Evolutionary conservation across 1,140 invertebrate genomes (phyloP), one percentile per base, ranked within the genome.

Genomic region (Globodera rostochiensis): DNA sequence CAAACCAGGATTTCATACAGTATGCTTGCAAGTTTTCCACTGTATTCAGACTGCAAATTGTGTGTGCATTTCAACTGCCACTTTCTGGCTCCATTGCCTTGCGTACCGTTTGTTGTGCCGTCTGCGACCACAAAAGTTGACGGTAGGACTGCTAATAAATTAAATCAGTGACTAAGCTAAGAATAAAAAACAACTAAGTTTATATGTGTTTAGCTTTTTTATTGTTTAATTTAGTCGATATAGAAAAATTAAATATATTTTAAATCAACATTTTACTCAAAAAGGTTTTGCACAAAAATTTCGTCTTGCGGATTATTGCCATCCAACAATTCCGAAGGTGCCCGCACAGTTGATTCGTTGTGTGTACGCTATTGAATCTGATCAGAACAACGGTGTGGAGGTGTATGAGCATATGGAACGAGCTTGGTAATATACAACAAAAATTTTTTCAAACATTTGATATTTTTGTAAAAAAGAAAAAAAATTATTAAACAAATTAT

Each of bases 321-420:
- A 95, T 15, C 91, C 91, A 69, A 92, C 92, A 6, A 91, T 94
- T 45, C 97, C 97, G 2, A 95, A 96, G 94, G 94, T 99, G 69
- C 97, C 97, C 9, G 94, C 94, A 3, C 88, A 98, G 1, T 92
- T 98, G 82, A 94, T 98, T 66, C 95, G 98, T 89, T 98, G 96
- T 90, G 93, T 97, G 8, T 95, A 95, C 87, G 96, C 98, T 91
- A 93, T 98, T 53, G 96, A 98, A 92, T 91, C 93, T 4, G 91
- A 95, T 50, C 96, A 92, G 0, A 91, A 98, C 15, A 92, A 90
- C 7, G 95, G 96, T 91, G 92, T 94, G 49, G 97, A 96, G 2
- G 91, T 98, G 0, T 98, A 98, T 90, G 93, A 96, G 76, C 92
- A 97, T 57, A 94, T 94, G 78, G 96, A 96, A 15, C 25, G 45